Evolutionary conservation across 2,113 vertebrate species (phyloP).

Genomic region (Nothocercus julius): DNA sequence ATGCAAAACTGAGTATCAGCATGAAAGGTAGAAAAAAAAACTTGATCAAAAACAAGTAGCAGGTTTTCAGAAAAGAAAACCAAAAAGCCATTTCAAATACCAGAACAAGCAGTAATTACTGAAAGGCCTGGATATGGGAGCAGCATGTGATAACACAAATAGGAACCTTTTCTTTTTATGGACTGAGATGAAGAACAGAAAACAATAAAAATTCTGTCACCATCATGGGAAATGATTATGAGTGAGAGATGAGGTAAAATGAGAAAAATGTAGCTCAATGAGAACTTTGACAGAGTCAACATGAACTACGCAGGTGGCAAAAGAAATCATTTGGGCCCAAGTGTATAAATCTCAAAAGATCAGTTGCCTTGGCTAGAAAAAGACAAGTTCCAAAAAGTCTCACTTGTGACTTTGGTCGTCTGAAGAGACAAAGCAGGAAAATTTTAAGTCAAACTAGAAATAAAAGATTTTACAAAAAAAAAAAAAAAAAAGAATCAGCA

Average conservation of each 20-base stretch:
- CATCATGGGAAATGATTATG: accelerated
- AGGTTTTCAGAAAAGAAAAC: not conserved
- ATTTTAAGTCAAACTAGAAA: not conserved
- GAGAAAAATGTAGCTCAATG: not conserved
- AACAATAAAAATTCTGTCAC: not conserved
- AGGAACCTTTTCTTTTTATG: not conserved
- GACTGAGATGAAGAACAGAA: not conserved
- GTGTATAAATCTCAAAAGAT: not conserved
- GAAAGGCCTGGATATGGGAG: not conserved
- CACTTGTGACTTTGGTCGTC: not conserved
- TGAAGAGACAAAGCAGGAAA: not conserved
- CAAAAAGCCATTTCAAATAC: not conserved
- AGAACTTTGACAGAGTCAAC: not conserved
- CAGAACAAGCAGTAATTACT: not conserved
- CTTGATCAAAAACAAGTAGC: not conserved
- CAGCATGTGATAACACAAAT: not conserved
- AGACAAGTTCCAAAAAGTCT: not conserved
- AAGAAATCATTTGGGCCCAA: not conserved
- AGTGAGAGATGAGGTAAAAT: not conserved
- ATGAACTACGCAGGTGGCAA: not conserved
- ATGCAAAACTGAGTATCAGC: not conserved
- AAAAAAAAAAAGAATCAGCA: not conserved
- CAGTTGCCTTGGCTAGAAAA: not conserved
- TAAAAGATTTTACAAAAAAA: not conserved
- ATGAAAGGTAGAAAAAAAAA: not conserved